Evolutionary conservation across 2,888 invertebrate species (phyloP).

Genomic region (Phalangium opilio): DNA sequence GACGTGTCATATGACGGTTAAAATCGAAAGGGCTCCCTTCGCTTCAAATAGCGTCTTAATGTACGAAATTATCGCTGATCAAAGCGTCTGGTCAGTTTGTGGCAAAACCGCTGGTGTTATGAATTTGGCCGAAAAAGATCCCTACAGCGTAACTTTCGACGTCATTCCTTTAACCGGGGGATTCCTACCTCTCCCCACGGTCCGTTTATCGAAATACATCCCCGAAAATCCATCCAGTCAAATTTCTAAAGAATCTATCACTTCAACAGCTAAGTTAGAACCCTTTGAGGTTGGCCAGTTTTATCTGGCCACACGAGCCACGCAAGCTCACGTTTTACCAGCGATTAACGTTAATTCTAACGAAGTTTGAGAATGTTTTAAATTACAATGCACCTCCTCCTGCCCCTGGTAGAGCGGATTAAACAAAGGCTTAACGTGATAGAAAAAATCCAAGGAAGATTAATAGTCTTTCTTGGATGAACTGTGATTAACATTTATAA

Average conservation of each 20-base stretch:
- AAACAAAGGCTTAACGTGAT: too few relatives aligned
- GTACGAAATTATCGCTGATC: conserved; percentile 86
- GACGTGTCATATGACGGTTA: conserved; percentile 43
- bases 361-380: too few relatives aligned
- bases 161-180: conserved; percentile 88
- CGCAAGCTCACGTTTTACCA: conserved; percentile 71
- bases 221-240: conserved; percentile 10
- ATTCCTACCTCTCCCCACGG: conserved; percentile 69
- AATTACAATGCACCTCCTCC: too few relatives aligned
- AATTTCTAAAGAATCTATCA: conserved; percentile 6
- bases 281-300: conserved; percentile 83
- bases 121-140: conserved; percentile 47
- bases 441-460: too few relatives aligned
- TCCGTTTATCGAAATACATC: conserved; percentile 60
- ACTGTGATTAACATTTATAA: too few relatives aligned
- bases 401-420: too few relatives aligned
- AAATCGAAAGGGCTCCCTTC: conserved; percentile 20
- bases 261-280: conserved; percentile 46
- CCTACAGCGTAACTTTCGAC: conserved; percentile 61
- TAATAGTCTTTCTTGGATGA: too few relatives aligned
- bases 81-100: conserved; percentile 84
- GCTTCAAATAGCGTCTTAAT: conserved; percentile 47
- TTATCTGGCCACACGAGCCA: conserved; percentile 78
- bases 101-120: conserved; percentile 49
- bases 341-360: conserved; percentile 19